Evolutionary conservation across 2,113 vertebrate species (phyloP).

Genomic region (Oplegnathus fasciatus): DNA sequence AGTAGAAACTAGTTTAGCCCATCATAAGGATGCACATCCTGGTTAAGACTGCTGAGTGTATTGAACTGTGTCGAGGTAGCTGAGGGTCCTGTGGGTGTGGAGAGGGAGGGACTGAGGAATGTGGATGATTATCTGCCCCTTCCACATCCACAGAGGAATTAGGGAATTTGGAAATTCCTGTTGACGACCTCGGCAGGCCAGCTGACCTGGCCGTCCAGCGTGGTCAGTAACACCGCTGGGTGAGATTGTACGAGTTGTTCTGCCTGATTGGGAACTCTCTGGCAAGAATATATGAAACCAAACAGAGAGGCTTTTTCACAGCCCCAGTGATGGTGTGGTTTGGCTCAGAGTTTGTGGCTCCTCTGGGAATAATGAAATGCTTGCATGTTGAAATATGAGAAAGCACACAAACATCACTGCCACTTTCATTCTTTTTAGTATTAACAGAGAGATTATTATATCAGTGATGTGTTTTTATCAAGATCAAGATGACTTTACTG

Average conservation of each 20-base stretch:
- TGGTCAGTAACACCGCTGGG: constrained; percentile 11
- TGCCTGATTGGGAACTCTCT: constrained; percentile 27
- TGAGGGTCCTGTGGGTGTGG: constrained; percentile 62
- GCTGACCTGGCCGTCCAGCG: constrained; percentile 39
- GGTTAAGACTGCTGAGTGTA: constrained; percentile 36
- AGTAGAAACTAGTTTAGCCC: constrained; percentile 9
- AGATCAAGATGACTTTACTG: neutral
- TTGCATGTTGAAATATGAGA: constrained; percentile 71
- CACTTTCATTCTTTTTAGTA: constrained; percentile 37
- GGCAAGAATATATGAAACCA: constrained; percentile 26
- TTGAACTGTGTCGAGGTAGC: constrained; percentile 53
- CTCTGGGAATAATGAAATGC: constrained; percentile 78
- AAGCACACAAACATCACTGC: constrained; percentile 45
- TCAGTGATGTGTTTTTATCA: neutral
- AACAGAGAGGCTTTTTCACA: constrained; percentile 47
- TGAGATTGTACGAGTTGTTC: constrained; percentile 4
- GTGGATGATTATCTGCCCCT: constrained; percentile 67
- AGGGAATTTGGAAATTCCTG: constrained; percentile 48
- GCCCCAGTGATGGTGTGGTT: constrained; percentile 53
- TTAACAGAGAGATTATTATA: neutral
- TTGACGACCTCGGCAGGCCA: constrained; percentile 25
- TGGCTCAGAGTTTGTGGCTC: constrained; percentile 66
- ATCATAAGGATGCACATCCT: constrained; percentile 59
- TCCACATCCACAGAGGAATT: constrained; percentile 56
- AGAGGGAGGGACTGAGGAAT: constrained; percentile 71